Conservation (phyloP, 2,888 invertebrate genomes). For the Melanophora roralis region DNA sequence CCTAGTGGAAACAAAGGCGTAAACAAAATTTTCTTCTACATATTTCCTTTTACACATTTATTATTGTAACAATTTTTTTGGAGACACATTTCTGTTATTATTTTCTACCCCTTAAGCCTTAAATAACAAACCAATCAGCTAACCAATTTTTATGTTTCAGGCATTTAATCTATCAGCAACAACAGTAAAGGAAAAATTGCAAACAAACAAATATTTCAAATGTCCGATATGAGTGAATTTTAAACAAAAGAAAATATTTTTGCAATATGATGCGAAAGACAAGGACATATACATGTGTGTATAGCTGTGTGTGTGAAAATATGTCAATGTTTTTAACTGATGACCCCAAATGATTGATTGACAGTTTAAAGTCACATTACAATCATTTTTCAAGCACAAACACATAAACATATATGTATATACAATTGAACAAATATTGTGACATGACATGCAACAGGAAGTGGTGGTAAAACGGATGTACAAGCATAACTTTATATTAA, state of each 20-base stretch:
- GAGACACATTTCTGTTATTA: neutral
- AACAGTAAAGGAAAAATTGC: neutral
- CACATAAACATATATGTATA: neutral
- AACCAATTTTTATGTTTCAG: slow-evolving; percentile 50
- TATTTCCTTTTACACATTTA: slow-evolving; percentile 11
- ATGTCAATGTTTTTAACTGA: slow-evolving; percentile 48
- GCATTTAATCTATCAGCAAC: slow-evolving; percentile 27
- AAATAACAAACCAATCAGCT: slow-evolving; percentile 52
- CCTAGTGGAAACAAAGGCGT: neutral
- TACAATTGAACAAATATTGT: neutral
- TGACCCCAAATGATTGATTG: slow-evolving; percentile 64
- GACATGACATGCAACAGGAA: slow-evolving; percentile 57
- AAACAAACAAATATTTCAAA: slow-evolving; percentile 13
- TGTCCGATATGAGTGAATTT: slow-evolving; percentile 26
- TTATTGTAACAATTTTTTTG: slow-evolving; percentile 18
- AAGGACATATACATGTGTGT: neutral
- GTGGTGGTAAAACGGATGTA: slow-evolving; percentile 54
- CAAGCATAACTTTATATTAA: slow-evolving; percentile 35
- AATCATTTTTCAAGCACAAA: slow-evolving; percentile 36
- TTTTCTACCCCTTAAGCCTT: slow-evolving; percentile 37
- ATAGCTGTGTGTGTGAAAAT: neutral
- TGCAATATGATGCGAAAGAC: neutral
- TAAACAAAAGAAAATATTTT: slow-evolving; percentile 36
- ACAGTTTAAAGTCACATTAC: slow-evolving; percentile 60
- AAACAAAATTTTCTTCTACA: neutral